Percentiles rank a stretch among this genome's conserved stretches.
Evolutionary conservation across 2,797 vertebrate genomes (phyloP).

Genomic region (Pristis pectinata): DNA sequence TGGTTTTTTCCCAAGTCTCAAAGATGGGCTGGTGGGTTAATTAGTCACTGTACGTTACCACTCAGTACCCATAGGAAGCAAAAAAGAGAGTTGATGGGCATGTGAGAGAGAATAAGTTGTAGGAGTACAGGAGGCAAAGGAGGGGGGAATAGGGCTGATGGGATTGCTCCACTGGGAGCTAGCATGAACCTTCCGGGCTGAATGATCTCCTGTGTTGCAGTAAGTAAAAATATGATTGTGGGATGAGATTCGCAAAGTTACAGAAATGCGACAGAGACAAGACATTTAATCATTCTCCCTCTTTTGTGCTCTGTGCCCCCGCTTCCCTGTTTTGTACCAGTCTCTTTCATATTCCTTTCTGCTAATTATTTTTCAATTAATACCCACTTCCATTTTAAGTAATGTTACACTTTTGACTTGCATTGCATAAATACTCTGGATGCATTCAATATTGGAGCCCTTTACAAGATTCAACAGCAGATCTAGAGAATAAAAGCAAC

Average conservation of each 20-base stretch:
- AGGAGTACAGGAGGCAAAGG: too few species aligned
- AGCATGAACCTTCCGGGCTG: too few species aligned
- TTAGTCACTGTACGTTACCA: too few species aligned
- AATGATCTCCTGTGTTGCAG: too few species aligned
- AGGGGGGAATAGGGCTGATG: too few species aligned
- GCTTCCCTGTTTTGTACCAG: neutral
- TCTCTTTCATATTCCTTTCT: neutral
- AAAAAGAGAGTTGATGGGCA: too few species aligned
- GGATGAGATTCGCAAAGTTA: neutral
- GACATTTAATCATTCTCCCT: neutral
- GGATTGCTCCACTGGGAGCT: too few species aligned
- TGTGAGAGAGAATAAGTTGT: too few species aligned
- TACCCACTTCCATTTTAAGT: neutral
- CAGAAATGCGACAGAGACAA: neutral
- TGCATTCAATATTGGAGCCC: neutral
- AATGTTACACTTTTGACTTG: neutral
- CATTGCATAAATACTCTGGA: neutral
- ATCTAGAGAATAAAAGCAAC: neutral
- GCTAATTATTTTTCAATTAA: neutral
- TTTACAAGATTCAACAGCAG: neutral
- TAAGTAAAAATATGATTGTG: neutral
- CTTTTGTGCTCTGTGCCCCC: neutral
- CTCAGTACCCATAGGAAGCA: too few species aligned
- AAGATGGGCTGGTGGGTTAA: too few species aligned
- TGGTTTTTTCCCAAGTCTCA: too few species aligned